phyloP scores from a whole-genome alignment of 2,888 invertebrate genomes.

The Hirudinaria manillensis region DNA sequence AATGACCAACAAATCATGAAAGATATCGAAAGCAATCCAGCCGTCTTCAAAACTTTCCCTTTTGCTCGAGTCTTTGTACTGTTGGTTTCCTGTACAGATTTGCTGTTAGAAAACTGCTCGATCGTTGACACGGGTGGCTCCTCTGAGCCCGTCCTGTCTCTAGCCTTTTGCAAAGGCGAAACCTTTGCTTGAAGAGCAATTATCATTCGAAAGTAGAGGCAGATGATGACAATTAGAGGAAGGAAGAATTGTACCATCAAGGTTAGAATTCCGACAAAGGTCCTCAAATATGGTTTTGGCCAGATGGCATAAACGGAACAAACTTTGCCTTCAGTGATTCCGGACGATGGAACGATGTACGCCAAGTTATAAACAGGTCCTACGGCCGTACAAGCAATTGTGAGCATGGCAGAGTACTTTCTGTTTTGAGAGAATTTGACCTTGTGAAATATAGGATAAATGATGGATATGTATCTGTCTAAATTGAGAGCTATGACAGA shows the following conservation, averaged over 20 bases:
- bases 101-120: neutral
- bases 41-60: conserved; percentile 37
- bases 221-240: conserved; percentile 34
- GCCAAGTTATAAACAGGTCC: conserved; percentile 33
- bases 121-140: too few species aligned
- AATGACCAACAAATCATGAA: conserved; percentile 37
- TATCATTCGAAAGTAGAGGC: conserved; percentile 36
- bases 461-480: conserved; percentile 36
- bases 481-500: conserved; percentile 35
- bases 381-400: conserved; percentile 31
- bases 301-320: conserved; percentile 35
- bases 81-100: neutral
- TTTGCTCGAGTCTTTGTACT: conserved; percentile 28
- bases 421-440: conserved; percentile 33
- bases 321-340: conserved; percentile 27
- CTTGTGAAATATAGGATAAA: conserved; percentile 38
- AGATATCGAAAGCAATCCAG: conserved; percentile 33
- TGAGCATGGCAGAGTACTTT: conserved; percentile 21
- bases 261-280: conserved; percentile 32
- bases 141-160: neutral
- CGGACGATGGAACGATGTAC: conserved; percentile 25
- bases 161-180: neutral
- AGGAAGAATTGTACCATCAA: conserved; percentile 36
- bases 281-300: conserved; percentile 21
- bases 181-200: conserved; percentile 30